A percentile compares a stretch with the other conserved stretches of the same genome.
Evolutionary conservation across 2,888 invertebrate species (phyloP).

Genomic region (Drosophila phalerata): DNA sequence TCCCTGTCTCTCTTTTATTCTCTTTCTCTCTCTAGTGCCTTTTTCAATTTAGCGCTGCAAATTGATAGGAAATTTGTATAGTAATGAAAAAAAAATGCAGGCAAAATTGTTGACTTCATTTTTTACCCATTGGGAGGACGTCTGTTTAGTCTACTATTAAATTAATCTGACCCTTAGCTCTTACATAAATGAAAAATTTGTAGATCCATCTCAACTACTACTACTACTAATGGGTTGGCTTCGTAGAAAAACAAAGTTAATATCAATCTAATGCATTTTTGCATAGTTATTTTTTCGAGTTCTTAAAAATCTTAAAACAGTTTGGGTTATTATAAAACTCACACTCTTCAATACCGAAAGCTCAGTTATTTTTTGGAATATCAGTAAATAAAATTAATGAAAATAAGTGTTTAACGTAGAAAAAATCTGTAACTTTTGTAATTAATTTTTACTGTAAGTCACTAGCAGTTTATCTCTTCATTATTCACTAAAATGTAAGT

Average conservation of each 20-base stretch:
- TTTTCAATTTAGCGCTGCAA: conserved; percentile 61
- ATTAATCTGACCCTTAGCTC: conserved; percentile 52
- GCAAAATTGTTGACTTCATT: conserved; percentile 42
- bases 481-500: no score
- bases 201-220: neutral
- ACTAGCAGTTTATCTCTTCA: no score
- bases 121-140: conserved; percentile 48
- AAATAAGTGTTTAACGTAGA: neutral
- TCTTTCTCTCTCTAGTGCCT: conserved; percentile 1
- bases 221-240: conserved; percentile 1
- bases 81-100: neutral
- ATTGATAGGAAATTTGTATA: conserved; percentile 67
- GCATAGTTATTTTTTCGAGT: neutral
- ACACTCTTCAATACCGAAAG: neutral
- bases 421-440: neutral
- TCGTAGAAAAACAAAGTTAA: conserved; percentile 8
- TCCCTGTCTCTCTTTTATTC: neutral
- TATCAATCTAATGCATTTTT: neutral
- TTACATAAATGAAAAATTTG: conserved; percentile 38
- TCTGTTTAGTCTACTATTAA: conserved; percentile 37
- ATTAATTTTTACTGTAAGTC: neutral
- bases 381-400: neutral
- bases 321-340: neutral
- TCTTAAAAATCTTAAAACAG: neutral
- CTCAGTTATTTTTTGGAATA: neutral